Evolutionary conservation across 2,113 vertebrate species (phyloP), one percentile per base, ranked within the genome.

Genomic region (Melierax canorus): DNA sequence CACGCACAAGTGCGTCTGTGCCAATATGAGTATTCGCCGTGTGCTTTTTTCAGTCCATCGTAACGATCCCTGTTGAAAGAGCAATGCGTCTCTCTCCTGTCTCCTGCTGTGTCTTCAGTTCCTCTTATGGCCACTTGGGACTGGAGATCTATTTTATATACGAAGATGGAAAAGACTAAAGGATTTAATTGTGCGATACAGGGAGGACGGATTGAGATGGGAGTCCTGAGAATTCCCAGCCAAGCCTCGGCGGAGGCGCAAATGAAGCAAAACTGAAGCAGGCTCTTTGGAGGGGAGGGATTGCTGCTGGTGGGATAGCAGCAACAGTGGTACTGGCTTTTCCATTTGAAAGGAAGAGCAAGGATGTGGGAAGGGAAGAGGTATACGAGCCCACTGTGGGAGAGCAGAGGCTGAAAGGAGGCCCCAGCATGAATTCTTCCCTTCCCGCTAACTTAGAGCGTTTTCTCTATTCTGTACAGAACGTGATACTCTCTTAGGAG

Each of bases 401-500:
- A 91, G 92, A 96, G 93, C 85, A 75, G 92, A 92, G 94, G 84
- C 90, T 96, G 93, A 92, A 91, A 90, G 92, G 94, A 97, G 94
- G 96, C 94, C 96, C 92, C 92, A 90, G 74, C 84, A 82, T 2
- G 91, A 95, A 91, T 97, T 92, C 91, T 94, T 95, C 87, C 87
- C 93, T 95, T 79, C 89, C 87, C 56, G 3, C 84, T 95, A 85
- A 79, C 84, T 51, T 38, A 53, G 89, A 94, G 50, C 58, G 0
- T 94, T 97, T 82, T 92, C 94, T 79, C 89, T 71, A 20, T 93
- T 62, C 91, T 29, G 72, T 69, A 39, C 75, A 95, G 94, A 97
- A 97, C 10, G 82, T 86, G 97, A 97, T 96, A 97, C 94, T 96
- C 97, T 96, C 95, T 96, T 80, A 97, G 94, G 92, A 96, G 87